Evolutionary conservation across 2,113 vertebrate genomes (phyloP), one percentile per base, ranked within the genome.

Genomic region (Australoheros scitulus): DNA sequence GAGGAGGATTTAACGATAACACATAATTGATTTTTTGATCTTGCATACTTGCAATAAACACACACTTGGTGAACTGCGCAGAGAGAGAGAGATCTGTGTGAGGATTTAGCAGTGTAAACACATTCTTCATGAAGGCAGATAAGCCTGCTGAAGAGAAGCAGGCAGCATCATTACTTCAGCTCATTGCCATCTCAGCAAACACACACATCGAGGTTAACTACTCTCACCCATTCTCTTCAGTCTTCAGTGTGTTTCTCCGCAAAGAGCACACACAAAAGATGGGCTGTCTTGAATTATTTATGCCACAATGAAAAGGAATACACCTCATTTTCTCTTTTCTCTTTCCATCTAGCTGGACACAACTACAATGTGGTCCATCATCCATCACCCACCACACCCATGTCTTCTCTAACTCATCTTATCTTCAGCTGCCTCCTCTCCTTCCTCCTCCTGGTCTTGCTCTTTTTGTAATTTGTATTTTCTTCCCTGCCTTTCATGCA

Each of bases 81-180:
- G 32, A 78, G 74, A 52, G 87, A 32, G 61, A 59, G 87, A 32
- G 61, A 59, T 83, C 60, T 88, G 84, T n/a, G 36, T 59, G 76
- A 61, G 79, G 84, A 61, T 80, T 81, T 32, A 41, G 36, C 22
- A 18, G 70, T 57, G 83, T 84, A 89, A 89, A 89, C 85, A 83
- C 75, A 81, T 86, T 82, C 83, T 75, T 87, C 50, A 20, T 9
- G 80, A 34, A 65, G 36, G 13, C 74, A 77, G 83, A 91, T 88
- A 75, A 86, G 77, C 55, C 58, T 15, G 32, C 29, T 36, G 59
- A 15, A 9, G 58, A 59, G 59, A 74, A 34, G 20, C 50, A 77
- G 58, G 56, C 76, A 29, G 75, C 36, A 13, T 60, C 75, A 34
- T 84, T 68, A 41, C 56, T 83, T 55, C 65, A 68, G 74, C 78